Conservation (phyloP, 2,888 invertebrate genomes). For the Odontocolon sp. region DNA sequence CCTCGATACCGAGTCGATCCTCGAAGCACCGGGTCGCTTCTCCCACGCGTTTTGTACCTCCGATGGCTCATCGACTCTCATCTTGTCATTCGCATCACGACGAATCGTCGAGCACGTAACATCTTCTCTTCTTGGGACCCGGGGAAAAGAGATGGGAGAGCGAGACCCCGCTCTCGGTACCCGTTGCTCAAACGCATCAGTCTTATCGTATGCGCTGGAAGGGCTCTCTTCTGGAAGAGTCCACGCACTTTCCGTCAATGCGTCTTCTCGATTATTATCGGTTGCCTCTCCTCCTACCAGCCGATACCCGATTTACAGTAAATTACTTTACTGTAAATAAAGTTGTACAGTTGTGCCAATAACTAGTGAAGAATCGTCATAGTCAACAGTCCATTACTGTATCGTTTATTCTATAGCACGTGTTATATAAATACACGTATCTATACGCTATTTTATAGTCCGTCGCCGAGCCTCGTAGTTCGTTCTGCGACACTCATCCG, state of each 20-base stretch:
- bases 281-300: too few species aligned
- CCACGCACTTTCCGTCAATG: too few species aligned
- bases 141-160: slow-evolving; percentile 45
- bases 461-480: slow-evolving; percentile 29
- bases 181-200: slow-evolving; percentile 62
- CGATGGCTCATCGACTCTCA: slow-evolving; percentile 27
- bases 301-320: too few species aligned
- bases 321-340: too few species aligned
- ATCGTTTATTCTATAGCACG: too few species aligned
- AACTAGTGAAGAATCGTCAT: too few species aligned
- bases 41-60: slow-evolving; percentile 41
- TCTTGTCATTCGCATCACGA: slow-evolving; percentile 71
- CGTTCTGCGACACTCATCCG: slow-evolving; percentile 24
- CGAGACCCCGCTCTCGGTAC: slow-evolving; percentile 28
- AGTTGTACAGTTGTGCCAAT: too few species aligned
- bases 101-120: slow-evolving; percentile 76
- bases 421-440: background rate
- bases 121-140: slow-evolving; percentile 79
- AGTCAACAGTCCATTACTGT: too few species aligned
- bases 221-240: slow-evolving; percentile 22
- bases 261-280: too few species aligned
- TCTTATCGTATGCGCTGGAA: slow-evolving; percentile 30
- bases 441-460: background rate
- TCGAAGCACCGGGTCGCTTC: slow-evolving; percentile 37
- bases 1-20: slow-evolving; percentile 49